Evolutionary conservation across 2,113 vertebrate species (phyloP), one percentile per base, ranked within the genome.

Genomic region (Poicephalus meyeri): DNA sequence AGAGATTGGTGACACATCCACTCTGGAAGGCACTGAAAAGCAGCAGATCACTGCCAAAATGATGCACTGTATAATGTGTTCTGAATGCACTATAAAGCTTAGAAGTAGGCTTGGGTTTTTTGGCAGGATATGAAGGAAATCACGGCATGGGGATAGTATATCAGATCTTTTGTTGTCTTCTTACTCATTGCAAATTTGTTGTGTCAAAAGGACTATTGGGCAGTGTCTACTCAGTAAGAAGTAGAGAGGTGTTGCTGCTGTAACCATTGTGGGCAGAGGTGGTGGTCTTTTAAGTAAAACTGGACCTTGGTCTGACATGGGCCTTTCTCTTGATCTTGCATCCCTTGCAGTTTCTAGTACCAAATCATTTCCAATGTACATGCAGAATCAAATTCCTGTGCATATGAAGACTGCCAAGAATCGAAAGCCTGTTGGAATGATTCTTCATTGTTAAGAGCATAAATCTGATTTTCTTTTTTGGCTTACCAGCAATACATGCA

Each of bases 351-450:
- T 24, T 56, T 83, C 53, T 80, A n/a, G 14, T 35, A 13, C 64
- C 83, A 66, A 58, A 41, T 25, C 5, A 13, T 80, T 66, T 76
- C 39, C 4, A 2, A 2, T 19, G 23, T 63, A 64, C 39, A 24
- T 19, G 18, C 23, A 61, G 26, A 5, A 24, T 4, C 66, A 18
- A 35, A 80, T 88, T 66, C 29, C 26, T n/a, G 16, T 0, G 0
- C 10, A 12, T 14, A 12, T 52, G 52, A 91, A 71, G 61, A 60
- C 29, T 61, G 26, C 13, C 55, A 70, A 72, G 76, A 80, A 25
- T 9, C 2, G 3, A 78, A 92, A 90, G 14, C 10, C 17, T 39
- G 13, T 72, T 87, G 20, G 47, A 90, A 78, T 35, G 18, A 47
- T 33, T 26, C 29, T 55, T 79, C 28, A 17, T 31, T 8, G 21